Percentiles rank a stretch among this genome's conserved stretches.
phyloP scores from a whole-genome alignment of 1,140 invertebrate genomes.

The Riptortus pedestris region DNA sequence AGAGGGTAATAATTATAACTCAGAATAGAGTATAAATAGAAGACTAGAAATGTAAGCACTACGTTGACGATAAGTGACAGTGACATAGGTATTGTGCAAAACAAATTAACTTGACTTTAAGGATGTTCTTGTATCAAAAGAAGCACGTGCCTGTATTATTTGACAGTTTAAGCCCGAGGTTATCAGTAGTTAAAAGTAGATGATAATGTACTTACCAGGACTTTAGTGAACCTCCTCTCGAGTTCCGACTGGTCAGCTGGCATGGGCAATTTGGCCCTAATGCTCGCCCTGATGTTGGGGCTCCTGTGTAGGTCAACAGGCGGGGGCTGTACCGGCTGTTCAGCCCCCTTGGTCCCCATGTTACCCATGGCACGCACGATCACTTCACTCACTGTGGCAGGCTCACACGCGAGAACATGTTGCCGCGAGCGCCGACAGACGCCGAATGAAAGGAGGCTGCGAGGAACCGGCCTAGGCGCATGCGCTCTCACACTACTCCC shows the following conservation, averaged over 20 bases:
- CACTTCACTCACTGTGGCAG: neutral
- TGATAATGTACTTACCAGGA: constrained; percentile 63
- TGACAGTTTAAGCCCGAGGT: too few species aligned
- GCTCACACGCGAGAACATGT: neutral
- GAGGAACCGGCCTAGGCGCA: neutral
- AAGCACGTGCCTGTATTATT: too few species aligned
- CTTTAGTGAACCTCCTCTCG: constrained; percentile 86
- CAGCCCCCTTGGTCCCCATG: neutral
- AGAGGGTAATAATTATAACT: too few species aligned
- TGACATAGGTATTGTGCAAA: too few species aligned
- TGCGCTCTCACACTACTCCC: constrained; percentile 1
- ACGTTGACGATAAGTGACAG: too few species aligned
- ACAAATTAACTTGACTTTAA: too few species aligned
- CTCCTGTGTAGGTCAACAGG: constrained; percentile 32
- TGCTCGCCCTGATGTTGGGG: constrained; percentile 48
- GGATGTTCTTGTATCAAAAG: too few species aligned
- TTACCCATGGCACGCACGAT: constrained; percentile 5
- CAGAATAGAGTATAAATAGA: too few species aligned
- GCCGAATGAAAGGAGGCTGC: too few species aligned
- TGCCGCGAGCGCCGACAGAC: neutral
- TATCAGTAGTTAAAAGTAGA: neutral
- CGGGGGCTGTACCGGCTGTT: constrained; percentile 20
- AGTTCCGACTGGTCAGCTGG: constrained; percentile 73
- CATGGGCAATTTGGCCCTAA: constrained; percentile 60
- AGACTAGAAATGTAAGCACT: too few species aligned